Base-by-base conservation (phyloP, 2,113 vertebrate genomes). In the Alethe castanea region DNA sequence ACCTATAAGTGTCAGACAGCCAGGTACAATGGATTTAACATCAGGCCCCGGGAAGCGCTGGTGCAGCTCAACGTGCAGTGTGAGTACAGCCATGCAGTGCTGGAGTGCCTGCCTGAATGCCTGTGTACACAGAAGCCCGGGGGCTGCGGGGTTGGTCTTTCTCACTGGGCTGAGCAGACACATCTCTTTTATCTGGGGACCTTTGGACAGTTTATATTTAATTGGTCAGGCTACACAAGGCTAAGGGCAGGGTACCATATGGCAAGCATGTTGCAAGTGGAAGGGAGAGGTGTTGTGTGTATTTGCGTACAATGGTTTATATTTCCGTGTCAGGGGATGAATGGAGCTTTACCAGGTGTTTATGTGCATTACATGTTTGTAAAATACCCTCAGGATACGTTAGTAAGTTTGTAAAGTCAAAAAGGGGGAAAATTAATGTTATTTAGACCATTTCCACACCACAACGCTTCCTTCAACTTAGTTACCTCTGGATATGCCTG, bases 11-110 rank as follows among this genome's bases (percentile, higher is more conserved):
- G 99, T 96, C 99, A 99, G 97, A 99, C 99, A 2, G 99, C 99
- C 44, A 98, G 98, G 13, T 99, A 99, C 97, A 99, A 99, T 12
- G 99, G 99, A 64, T 99, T 99, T 50, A 99, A 99, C 98, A 99
- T 99, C 95, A 98, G 99, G 79, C 98, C 98, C 24, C 98, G 99
- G 8, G 98, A 99, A 94, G 98, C 98, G 19, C 97, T 98, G 91
- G 98, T 99, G 96, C 99, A 99, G 81, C 99, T 99, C 88, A 99
- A 98, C 12, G 99, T 99, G 81, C 99, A 99, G 94, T 99, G 99
- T 99, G 97, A 99, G 99, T 98, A 97, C 60, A 60, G 15, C 54
- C 16, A 2, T 8, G 10, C 17, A 17, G 35, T 25, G 14, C 53
- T 15, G 62, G 60, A 82, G 35, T 2, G 4, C 70, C 61, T 78